Base-by-base conservation (phyloP, 1,140 invertebrate species). In the Drosophila lini region DNA sequence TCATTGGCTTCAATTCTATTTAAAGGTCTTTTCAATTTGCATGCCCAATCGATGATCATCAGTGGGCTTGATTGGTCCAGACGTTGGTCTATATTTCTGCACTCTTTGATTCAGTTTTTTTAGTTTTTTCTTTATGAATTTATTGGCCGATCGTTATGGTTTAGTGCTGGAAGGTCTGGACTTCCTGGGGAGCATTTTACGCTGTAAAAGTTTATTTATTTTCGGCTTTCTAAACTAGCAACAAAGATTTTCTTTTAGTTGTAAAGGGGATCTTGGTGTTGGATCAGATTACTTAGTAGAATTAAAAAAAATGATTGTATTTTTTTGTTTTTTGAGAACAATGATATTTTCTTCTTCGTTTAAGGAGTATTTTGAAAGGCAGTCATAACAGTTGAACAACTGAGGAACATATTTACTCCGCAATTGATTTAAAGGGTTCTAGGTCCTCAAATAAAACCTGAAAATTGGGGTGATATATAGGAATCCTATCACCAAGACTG, bases 21-120 rank as follows among this genome's bases (percentile, higher is more conserved):
- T 89, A 67, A 75, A 89, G 85, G 84, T 84, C 84, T 89, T 89
- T 89, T 89, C 78, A 89, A 89, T 89, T 89, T 83, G 85, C 78
- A 81, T 64, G 56, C 58, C 36, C 60, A 74, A 81, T 81, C 74
- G 65, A 77, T 64, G 61, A 69, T 67, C 57, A 63, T 42, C 41
- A 50, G 53, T 32, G 38, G 5, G 16, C 34, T 56, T 86, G 75
- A 79, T 84, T 81, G 81, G 48, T 15, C 31, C 41, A 47, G 47
- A 31, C 47, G 16, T 42, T 45, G 65, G n/a, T 45, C 65, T 57
- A 58, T 45, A 79, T 78, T 77, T 81, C 73, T 70, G 67, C 68
- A 69, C 36, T 71, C 32, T 79, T 40, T 45, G 47, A 71, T 75
- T 71, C 48, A 62, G 65, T 84, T 68, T 81, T 81, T 64, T 28